A percentile compares a stretch with the other conserved stretches of the same genome.
Conservation (phyloP, 2,888 invertebrate species). For the Sesia bembeciformis region DNA sequence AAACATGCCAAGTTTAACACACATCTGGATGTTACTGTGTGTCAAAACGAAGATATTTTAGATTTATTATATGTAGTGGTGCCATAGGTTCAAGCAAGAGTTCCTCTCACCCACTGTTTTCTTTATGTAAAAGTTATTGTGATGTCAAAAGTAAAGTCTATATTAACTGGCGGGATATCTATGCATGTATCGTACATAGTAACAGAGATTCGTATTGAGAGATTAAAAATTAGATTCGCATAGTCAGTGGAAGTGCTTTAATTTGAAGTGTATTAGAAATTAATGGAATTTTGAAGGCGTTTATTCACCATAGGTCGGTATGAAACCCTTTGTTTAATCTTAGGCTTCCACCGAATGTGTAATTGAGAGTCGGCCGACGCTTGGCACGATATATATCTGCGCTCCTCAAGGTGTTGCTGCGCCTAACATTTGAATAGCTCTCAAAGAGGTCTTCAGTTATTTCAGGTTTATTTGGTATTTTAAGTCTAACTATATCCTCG, state of each 20-base stretch:
- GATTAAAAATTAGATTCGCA: constrained; percentile 5
- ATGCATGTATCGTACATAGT: constrained; percentile 59
- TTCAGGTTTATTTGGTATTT: constrained; percentile 70
- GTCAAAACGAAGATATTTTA: constrained; percentile 67
- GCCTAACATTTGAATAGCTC: constrained; percentile 64
- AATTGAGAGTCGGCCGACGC: constrained; percentile 48
- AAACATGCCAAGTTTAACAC: constrained; percentile 62
- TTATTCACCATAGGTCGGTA: constrained; percentile 63
- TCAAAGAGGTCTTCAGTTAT: constrained; percentile 73
- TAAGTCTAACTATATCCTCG: constrained; percentile 72
- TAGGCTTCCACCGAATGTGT: constrained; percentile 68
- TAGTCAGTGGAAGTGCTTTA: constrained; percentile 44
- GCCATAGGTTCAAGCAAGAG: constrained; percentile 14
- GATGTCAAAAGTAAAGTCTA: constrained; percentile 5
- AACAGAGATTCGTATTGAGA: constrained; percentile 29
- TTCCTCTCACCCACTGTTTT: constrained; percentile 36
- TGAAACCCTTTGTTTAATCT: constrained; percentile 65
- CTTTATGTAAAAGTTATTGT: constrained; percentile 21
- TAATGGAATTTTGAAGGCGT: constrained; percentile 29
- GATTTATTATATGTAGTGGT: constrained; percentile 19
- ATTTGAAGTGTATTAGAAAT: constrained; percentile 36
- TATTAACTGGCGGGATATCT: constrained; percentile 16
- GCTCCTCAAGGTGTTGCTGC: constrained; percentile 56
- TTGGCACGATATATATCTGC: constrained; percentile 52
- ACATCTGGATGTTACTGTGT: constrained; percentile 48